These are phyloP conservation scores for Hydraecia micacea DNA, from an alignment of 2,888 invertebrate species.

Conservation along the genomic window DNA sequence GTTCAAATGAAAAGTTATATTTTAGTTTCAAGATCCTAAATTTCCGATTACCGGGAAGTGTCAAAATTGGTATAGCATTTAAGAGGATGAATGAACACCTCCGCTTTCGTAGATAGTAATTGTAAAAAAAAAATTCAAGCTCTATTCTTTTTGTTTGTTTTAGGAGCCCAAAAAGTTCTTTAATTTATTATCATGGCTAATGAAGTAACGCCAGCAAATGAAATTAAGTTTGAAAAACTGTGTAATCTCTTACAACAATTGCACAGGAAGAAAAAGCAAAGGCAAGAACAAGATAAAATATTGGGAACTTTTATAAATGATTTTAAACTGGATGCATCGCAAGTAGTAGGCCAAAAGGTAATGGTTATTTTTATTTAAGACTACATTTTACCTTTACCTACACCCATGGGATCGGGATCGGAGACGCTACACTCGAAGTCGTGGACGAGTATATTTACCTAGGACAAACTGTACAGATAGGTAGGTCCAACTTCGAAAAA, in stretches of 20 bases:
- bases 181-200: slow-evolving; percentile 59
- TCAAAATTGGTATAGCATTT: background rate
- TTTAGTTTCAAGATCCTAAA: background rate
- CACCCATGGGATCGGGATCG: background rate
- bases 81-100: background rate
- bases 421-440: too few relatives aligned
- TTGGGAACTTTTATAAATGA: slow-evolving; percentile 87
- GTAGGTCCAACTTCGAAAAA: too few relatives aligned
- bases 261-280: slow-evolving; percentile 81
- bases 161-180: slow-evolving; percentile 43
- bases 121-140: background rate
- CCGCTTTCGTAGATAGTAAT: background rate
- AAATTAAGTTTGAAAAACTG: slow-evolving; percentile 89
- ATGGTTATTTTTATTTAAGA: slow-evolving; percentile 25
- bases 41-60: background rate
- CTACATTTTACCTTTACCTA: background rate
- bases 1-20: background rate
- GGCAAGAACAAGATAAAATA: slow-evolving; percentile 85
- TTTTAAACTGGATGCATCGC: slow-evolving; percentile 81
- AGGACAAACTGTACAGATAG: too few relatives aligned
- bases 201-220: slow-evolving; percentile 71
- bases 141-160: slow-evolving; percentile 58
- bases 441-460: too few relatives aligned
- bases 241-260: slow-evolving; percentile 92
- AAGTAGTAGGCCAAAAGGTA: slow-evolving; percentile 82